Percentiles rank a stretch among this genome's conserved stretches.
Evolutionary conservation across 2,888 invertebrate genomes (phyloP).

Genomic region (Troides helena): DNA sequence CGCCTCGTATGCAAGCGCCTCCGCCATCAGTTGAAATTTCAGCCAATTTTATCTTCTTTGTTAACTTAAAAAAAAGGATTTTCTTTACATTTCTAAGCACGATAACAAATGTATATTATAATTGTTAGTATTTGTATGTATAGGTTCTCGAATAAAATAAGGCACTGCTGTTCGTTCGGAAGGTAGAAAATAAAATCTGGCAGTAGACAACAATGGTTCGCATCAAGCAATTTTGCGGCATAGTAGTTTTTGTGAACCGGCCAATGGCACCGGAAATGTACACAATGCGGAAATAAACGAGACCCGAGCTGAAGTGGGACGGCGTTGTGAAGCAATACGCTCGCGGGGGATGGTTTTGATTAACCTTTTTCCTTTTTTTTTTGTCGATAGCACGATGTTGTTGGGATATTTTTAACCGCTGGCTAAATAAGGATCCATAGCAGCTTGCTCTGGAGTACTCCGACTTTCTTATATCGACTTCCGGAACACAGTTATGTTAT

Average conservation of each 20-base stretch:
- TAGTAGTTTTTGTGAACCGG: conserved; percentile 1
- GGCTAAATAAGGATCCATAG: neutral
- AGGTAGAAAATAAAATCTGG: conserved; percentile 5
- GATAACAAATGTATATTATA: no score
- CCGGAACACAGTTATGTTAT: no score
- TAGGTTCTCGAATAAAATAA: no score
- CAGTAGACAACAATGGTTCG: conserved; percentile 13
- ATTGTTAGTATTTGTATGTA: no score
- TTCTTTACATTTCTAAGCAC: no score
- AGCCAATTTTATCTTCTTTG: no score
- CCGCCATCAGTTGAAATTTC: no score
- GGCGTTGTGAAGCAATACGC: neutral
- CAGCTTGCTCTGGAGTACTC: no score
- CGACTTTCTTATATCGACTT: no score
- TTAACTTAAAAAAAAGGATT: no score
- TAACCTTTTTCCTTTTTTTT: neutral
- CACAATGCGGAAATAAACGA: conserved; percentile 15
- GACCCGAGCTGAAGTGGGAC: conserved; percentile 6
- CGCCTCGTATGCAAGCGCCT: no score
- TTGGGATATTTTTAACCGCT: neutral
- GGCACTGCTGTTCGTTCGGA: no score
- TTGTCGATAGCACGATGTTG: neutral
- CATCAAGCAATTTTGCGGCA: conserved; percentile 21
- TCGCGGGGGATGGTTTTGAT: neutral
- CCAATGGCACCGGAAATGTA: conserved; percentile 8